Evolutionary conservation across 53 echinoderm and acorn worm species (phyloP), one percentile per base, ranked within the genome.

Genomic region (Luidia sarsii): DNA sequence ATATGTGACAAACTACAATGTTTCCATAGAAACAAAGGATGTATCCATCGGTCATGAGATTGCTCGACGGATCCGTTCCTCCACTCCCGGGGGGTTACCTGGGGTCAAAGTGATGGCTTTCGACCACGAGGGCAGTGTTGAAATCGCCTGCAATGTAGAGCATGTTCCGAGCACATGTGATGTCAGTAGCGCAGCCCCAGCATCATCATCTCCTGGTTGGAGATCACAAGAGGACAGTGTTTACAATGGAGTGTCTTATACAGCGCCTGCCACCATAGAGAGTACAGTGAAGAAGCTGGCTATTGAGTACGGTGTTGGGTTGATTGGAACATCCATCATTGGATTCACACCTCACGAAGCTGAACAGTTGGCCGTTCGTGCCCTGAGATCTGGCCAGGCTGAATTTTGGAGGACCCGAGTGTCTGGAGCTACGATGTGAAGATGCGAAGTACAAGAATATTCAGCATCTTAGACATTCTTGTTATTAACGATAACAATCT

Each of bases 51-150:
- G 95, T n/a, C 74, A 68, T 4, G 65, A 87, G 18, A 90, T 95
- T 31, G 92, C 90, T 3, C 35, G 50, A 46, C 70, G 81, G 39
- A 95, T 95, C 50, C 55, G 95, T 41, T 90, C 65, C 27, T 71
- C 90, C 10, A 82, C 85, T 28, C 90, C 90, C 5, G 88, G 92
- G 25, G 95, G 95, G 4, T 64, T 95, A 5, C 90, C 90, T 0
- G 95, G 95, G 7, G 85, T 95, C 4, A 92, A 90, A 48, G 85
- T 90, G 43, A 95, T 95, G 95, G 95, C 95, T 8, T 95, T 95
- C 37, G 79, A 85, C 19, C 95, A 95, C 62, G 66, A 82, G 28
- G 90, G 92, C 9, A 87, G 80, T 31, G 79, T 95, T 30, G 95
- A 95, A 72, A 88, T 95, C 8, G 95, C 95, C 15, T 95, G 95